Base-by-base conservation (phyloP, 1,140 invertebrate genomes). In the Hypsibius dujardini region DNA sequence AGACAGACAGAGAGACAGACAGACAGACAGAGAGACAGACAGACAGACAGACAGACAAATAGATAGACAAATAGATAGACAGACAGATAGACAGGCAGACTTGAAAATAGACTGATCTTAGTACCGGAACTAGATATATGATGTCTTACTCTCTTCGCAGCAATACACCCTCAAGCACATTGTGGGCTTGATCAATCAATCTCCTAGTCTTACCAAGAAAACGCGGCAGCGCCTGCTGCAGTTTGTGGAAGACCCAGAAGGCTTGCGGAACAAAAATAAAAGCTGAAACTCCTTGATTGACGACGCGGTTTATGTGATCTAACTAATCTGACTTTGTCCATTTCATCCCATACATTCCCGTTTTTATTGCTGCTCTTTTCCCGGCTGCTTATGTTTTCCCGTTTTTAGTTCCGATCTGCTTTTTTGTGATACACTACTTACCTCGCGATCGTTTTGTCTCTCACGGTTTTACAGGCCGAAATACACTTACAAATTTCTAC, bases 151-250 rank as follows among this genome's bases (percentile, higher is more conserved):
- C 28, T 28, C 28, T 28, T 28, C 28, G 28, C 28, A 56, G 50
- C 7, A 56, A 56, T 56, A 56, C n/a, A 56, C 50, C 7, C 50
- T 56, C 7, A 56, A 56, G 50, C 50, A 56, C 50, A 56, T 56
- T 12, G n/a, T n/a, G n/a, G 50, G 50, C 7, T 56, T 56, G 50
- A 12, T 56, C 7, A 7, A 56, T 56, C 50, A 56, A 12, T 7
- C 50, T 56, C 50, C 50, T n/a, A 56, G 50, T 56, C n/a, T 56
- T 7, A 56, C 7, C 50, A 56, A 56, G 50, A 56, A 56, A n/a
- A 56, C 7, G 7, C 7, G 50, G n/a, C 50, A 56, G 50, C 50
- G 50, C 7, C n/a, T 56, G 50, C 50, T 56, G 50, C 50, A 56
- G n/a, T 56, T 12, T n/a, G n/a, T 56, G 7, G 50, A 56, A 56